Evolutionary conservation across 2,113 vertebrate species (phyloP).

Genomic region (Prietella phreatophila): DNA sequence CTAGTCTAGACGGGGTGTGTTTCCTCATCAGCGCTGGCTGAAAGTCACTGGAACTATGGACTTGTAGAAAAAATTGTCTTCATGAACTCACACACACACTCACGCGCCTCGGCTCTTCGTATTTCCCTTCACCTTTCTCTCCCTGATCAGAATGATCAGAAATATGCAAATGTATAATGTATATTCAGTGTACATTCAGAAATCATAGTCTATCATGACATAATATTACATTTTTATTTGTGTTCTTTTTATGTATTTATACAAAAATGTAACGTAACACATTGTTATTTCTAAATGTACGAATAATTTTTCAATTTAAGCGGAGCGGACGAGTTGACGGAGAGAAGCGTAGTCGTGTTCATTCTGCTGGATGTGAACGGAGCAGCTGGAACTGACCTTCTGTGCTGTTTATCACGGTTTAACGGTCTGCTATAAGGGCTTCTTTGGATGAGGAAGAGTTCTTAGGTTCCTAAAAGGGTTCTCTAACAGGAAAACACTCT

Average conservation of each 20-base stretch:
- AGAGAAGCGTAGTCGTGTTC: too few species aligned
- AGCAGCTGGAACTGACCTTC: too few species aligned
- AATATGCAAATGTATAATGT: not conserved
- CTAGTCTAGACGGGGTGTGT: conserved; percentile 52
- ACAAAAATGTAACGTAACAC: not conserved
- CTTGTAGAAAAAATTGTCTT: not conserved
- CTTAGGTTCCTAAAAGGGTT: not conserved
- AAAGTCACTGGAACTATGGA: conserved; percentile 38
- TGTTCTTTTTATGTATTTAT: not conserved
- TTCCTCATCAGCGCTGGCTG: conserved; percentile 50
- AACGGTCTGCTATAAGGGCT: too few species aligned
- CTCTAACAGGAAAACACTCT: not conserved
- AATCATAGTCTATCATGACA: not conserved
- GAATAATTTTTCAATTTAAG: not conserved
- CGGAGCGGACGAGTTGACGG: not conserved
- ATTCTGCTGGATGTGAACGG: too few species aligned
- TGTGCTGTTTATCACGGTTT: too few species aligned
- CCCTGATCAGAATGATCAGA: not conserved
- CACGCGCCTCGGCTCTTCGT: not conserved
- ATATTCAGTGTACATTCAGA: not conserved
- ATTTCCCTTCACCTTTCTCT: not conserved
- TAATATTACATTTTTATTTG: not conserved
- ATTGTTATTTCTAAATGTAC: too few species aligned
- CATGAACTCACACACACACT: not conserved
- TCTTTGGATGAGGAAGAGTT: not conserved